Conservation (phyloP, 2,797 vertebrate species). For the Dallia pectoralis region DNA sequence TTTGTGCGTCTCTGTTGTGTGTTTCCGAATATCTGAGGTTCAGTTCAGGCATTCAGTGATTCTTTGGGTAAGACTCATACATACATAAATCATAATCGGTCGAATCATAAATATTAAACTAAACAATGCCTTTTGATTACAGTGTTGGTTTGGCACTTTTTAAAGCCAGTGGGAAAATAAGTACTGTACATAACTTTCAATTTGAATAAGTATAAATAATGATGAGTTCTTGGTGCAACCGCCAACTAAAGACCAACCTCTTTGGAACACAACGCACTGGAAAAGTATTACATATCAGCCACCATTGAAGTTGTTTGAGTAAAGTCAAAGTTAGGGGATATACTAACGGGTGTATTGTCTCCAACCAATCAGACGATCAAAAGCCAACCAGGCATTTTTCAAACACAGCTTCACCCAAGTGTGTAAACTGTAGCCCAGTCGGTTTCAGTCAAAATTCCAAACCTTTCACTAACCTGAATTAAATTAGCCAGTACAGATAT, state of each 20-base stretch:
- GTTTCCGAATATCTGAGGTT: slow-evolving; percentile 3
- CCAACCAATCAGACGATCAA: no score
- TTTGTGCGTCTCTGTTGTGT: background rate
- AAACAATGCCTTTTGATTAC: slow-evolving; percentile 50
- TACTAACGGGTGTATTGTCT: no score
- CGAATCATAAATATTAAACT: slow-evolving; percentile 61
- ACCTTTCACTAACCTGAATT: no score
- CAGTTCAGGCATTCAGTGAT: slow-evolving; percentile 45
- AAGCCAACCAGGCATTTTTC: no score
- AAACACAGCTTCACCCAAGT: no score
- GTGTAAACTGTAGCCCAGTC: no score
- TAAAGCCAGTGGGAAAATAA: background rate
- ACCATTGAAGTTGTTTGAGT: no score
- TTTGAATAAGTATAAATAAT: background rate
- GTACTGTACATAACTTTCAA: background rate
- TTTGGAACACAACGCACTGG: background rate
- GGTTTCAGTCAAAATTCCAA: no score
- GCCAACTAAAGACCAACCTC: background rate
- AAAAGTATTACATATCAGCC: background rate
- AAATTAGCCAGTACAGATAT: no score
- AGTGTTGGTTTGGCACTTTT: slow-evolving; percentile 36
- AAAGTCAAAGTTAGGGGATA: no score
- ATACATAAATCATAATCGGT: slow-evolving; percentile 53
- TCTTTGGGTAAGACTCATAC: slow-evolving; percentile 55
- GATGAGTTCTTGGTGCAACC: background rate